Conservation (phyloP, 2,888 invertebrate species). For the Chaetogeoica ovagalla region DNA sequence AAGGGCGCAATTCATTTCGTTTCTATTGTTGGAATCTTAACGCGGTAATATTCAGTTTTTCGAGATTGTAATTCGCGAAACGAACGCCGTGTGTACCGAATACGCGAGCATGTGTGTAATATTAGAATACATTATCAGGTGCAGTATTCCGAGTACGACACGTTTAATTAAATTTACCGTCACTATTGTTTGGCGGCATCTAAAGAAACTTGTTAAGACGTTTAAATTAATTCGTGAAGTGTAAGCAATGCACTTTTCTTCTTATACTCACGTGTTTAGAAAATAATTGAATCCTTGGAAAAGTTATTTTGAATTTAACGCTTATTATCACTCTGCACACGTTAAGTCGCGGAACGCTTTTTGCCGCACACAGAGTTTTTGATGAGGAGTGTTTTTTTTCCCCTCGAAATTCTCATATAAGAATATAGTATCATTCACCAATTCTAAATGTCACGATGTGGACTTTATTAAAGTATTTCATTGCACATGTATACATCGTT, state of each 20-base stretch:
- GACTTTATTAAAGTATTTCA: too few relatives aligned
- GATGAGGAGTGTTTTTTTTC: neutral
- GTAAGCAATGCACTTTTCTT: neutral
- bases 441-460: too few relatives aligned
- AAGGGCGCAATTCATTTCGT: too few relatives aligned
- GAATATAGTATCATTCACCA: too few relatives aligned
- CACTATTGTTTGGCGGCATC: neutral
- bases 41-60: too few relatives aligned
- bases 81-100: too few relatives aligned
- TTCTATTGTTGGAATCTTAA: too few relatives aligned
- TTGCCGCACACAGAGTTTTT: neutral
- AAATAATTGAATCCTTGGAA: constrained; percentile 3
- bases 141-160: neutral
- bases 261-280: neutral
- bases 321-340: neutral
- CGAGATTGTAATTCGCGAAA: too few relatives aligned
- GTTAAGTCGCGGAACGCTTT: neutral
- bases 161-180: constrained; percentile 33
- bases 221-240: constrained; percentile 31
- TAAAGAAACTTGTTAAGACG: constrained; percentile 27
- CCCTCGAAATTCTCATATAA: neutral
- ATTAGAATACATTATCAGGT: neutral
- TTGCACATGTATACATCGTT: neutral
- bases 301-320: constrained; percentile 15
- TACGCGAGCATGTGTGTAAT: too few relatives aligned